phyloP scores from a whole-genome alignment of 2,113 vertebrate species.

The Crotalus helleri region DNA sequence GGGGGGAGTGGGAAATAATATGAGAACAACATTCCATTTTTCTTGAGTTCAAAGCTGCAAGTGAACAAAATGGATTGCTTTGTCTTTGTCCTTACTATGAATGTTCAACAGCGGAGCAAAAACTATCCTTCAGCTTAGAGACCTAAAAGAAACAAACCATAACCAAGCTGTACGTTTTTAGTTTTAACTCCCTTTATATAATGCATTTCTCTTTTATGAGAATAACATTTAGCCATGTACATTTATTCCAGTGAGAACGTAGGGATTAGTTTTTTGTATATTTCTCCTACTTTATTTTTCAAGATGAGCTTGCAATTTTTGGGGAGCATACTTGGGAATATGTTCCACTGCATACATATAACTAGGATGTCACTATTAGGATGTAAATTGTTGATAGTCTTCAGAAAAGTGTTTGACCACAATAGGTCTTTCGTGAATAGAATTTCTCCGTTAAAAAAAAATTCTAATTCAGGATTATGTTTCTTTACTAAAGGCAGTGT shows the following conservation, averaged over 20 bases:
- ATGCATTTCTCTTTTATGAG: neutral
- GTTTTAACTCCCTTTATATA: neutral
- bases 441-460: neutral
- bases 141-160: neutral
- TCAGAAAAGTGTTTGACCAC: neutral
- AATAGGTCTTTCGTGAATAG: neutral
- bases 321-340: neutral
- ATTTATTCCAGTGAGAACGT: neutral
- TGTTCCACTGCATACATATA: neutral
- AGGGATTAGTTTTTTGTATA: neutral
- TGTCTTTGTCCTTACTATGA: neutral
- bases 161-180: neutral
- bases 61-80: neutral
- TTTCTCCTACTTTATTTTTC: neutral
- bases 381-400: neutral
- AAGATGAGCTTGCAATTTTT: neutral
- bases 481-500: neutral
- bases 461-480: neutral
- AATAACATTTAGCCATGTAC: neutral
- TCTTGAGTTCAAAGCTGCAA: neutral
- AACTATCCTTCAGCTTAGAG: neutral
- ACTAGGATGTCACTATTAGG: neutral
- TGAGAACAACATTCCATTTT: neutral
- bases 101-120: neutral
- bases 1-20: neutral